phyloP scores from a whole-genome alignment of 1,140 invertebrate species.

The Drosophila tropicalis region DNA sequence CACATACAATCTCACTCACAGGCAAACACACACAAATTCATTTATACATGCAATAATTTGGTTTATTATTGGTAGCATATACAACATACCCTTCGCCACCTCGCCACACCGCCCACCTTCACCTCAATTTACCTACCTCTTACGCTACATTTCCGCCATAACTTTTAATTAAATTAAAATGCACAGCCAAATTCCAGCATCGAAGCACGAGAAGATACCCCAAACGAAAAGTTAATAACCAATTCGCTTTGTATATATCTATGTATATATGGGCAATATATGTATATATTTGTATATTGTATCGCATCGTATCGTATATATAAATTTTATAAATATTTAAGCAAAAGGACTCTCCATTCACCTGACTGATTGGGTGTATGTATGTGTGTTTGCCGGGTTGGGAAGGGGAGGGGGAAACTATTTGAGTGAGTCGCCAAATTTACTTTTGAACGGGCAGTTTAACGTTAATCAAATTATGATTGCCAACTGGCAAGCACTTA shows the following conservation, averaged over 20 bases:
- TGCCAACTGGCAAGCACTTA: slow-evolving; percentile 24
- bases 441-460: slow-evolving; percentile 29
- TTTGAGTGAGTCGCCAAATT: slow-evolving; percentile 19
- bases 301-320: slow-evolving; percentile 36
- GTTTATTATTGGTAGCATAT: slow-evolving; percentile 72
- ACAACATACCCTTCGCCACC: slow-evolving; percentile 20
- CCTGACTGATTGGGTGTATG: background rate
- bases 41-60: slow-evolving; percentile 81
- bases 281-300: slow-evolving; percentile 30
- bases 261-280: slow-evolving; percentile 37
- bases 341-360: slow-evolving; percentile 44
- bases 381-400: background rate
- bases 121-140: slow-evolving; percentile 21
- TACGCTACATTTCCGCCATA: slow-evolving; percentile 72
- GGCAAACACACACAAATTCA: slow-evolving; percentile 64
- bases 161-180: slow-evolving; percentile 82
- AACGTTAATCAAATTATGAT: slow-evolving; percentile 61
- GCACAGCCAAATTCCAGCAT: slow-evolving; percentile 66
- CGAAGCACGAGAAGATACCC: slow-evolving; percentile 14
- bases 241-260: slow-evolving; percentile 73
- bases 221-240: slow-evolving; percentile 70
- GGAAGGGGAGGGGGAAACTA: slow-evolving; percentile 17
- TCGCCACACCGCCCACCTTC: background rate
- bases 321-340: slow-evolving; percentile 77
- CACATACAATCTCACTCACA: slow-evolving; percentile 18